Conservation (phyloP, 1,140 invertebrate genomes). For the Drosophila bipectinata region DNA sequence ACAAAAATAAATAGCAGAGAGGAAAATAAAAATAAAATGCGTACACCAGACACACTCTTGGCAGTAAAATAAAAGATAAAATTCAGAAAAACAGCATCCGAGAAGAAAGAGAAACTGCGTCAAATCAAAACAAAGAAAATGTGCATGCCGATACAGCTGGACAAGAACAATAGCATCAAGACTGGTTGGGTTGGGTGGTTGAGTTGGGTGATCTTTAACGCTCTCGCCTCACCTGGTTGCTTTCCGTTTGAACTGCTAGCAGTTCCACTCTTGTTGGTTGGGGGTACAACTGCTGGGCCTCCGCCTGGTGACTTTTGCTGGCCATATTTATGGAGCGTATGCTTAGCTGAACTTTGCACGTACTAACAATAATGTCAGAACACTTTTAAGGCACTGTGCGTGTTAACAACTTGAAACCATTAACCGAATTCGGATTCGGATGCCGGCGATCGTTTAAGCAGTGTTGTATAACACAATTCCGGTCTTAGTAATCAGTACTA, state of each 20-base stretch:
- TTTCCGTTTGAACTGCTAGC: slow-evolving; percentile 52
- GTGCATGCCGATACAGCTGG: slow-evolving; percentile 11
- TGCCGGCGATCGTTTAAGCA: slow-evolving; percentile 11
- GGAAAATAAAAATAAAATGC: slow-evolving; percentile 37
- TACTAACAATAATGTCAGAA: slow-evolving; percentile 18
- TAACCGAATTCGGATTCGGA: slow-evolving; percentile 11
- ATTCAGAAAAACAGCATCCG: slow-evolving; percentile 23
- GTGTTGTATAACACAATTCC: slow-evolving; percentile 24
- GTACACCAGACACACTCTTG: slow-evolving; percentile 1
- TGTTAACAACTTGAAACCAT: slow-evolving; percentile 38
- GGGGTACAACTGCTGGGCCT: slow-evolving; percentile 59
- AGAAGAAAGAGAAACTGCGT: slow-evolving; percentile 14
- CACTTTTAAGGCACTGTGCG: slow-evolving; percentile 51
- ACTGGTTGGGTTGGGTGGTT: too few relatives aligned
- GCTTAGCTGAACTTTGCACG: slow-evolving; percentile 13
- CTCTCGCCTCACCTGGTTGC: slow-evolving; percentile 58
- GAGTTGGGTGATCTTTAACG: slow-evolving; percentile 15
- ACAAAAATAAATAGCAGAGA: slow-evolving; percentile 3
- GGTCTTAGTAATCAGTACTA: background rate
- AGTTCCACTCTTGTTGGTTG: slow-evolving; percentile 57
- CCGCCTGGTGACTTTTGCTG: slow-evolving; percentile 28
- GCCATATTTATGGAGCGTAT: slow-evolving; percentile 39
- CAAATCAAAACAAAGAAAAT: slow-evolving; percentile 29
- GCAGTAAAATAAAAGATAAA: slow-evolving; percentile 10
- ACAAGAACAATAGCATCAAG: slow-evolving; percentile 6